phyloP scores from a whole-genome alignment of 2,113 vertebrate species.

The Echinops telfairi region DNA sequence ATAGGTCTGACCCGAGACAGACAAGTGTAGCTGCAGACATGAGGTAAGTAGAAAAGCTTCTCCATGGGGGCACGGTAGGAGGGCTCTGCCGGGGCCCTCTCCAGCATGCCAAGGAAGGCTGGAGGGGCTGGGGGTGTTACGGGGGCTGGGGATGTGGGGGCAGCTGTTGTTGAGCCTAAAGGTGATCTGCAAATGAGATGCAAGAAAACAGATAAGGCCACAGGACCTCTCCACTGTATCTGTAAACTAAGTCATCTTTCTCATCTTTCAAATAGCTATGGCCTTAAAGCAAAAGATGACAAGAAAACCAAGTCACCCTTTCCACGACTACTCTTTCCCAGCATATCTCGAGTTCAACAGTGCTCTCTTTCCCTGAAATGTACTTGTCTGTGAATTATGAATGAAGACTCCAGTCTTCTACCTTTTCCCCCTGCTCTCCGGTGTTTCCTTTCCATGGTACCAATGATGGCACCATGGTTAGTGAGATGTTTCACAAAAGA shows the following conservation, averaged over 20 bases:
- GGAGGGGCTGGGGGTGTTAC: background rate
- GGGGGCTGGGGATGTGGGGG: background rate
- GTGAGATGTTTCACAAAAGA: conserved; percentile 20
- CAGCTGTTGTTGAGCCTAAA: conserved; percentile 61
- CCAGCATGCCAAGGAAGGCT: conserved; percentile 84
- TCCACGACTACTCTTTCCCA: background rate
- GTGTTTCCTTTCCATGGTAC: conserved; percentile 1
- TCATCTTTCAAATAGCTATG: conserved; percentile 12
- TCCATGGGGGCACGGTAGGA: conserved; percentile 95
- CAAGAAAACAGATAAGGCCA: background rate
- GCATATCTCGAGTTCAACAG: background rate
- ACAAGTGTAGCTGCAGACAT: conserved; percentile 92
- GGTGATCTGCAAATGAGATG: conserved; percentile 70
- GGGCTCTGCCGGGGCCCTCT: conserved; percentile 91
- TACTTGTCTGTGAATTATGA: background rate
- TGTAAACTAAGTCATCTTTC: background rate
- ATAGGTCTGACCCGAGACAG: conserved; percentile 91
- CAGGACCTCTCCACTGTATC: background rate
- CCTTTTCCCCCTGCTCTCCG: background rate
- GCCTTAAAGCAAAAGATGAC: background rate
- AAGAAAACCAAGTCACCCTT: background rate
- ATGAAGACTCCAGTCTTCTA: conserved; percentile 17
- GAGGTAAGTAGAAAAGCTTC: conserved; percentile 95
- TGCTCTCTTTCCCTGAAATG: background rate
- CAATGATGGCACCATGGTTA: background rate